Conservation (phyloP, 1,140 invertebrate species). For the Holotrichia oblita region DNA sequence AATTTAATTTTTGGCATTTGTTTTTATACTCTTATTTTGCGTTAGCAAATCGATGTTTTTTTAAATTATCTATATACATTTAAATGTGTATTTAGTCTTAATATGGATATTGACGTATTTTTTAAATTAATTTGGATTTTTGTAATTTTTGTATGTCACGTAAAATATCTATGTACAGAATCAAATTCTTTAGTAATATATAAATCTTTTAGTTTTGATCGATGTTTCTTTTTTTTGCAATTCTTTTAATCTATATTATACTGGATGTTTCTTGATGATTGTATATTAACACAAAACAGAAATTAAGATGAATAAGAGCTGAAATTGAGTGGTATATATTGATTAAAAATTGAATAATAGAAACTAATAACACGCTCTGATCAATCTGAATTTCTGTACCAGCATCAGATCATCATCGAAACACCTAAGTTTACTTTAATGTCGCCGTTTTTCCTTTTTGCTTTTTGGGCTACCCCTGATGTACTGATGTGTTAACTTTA, state of each 20-base stretch:
- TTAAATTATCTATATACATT: neutral
- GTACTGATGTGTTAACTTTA: constrained; percentile 27
- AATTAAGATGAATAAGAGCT: too few species aligned
- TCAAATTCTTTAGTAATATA: neutral
- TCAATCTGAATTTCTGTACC: too few species aligned
- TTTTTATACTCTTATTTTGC: neutral
- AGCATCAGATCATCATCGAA: too few species aligned
- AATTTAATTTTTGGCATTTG: neutral
- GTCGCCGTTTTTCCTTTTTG: constrained; percentile 17
- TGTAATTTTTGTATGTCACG: neutral
- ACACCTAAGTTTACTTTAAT: neutral
- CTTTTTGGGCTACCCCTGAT: neutral
- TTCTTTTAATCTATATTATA: constrained; percentile 2
- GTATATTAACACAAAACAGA: too few species aligned
- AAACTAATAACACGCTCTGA: too few species aligned
- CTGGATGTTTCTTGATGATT: too few species aligned
- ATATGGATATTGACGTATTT: constrained; percentile 18
- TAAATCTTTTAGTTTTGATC: constrained; percentile 16
- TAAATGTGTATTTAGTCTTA: constrained; percentile 28
- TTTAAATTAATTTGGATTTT: neutral
- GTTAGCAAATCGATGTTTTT: constrained; percentile 3
- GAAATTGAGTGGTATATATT: too few species aligned
- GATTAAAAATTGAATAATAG: too few species aligned
- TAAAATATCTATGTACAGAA: constrained; percentile 12
- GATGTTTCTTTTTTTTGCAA: constrained; percentile 29